A percentile compares a stretch with the other conserved stretches of the same genome.
These are phyloP conservation scores for Triplophysa tibetana DNA, from an alignment of 2,113 vertebrate genomes.

Conservation along the genomic window DNA sequence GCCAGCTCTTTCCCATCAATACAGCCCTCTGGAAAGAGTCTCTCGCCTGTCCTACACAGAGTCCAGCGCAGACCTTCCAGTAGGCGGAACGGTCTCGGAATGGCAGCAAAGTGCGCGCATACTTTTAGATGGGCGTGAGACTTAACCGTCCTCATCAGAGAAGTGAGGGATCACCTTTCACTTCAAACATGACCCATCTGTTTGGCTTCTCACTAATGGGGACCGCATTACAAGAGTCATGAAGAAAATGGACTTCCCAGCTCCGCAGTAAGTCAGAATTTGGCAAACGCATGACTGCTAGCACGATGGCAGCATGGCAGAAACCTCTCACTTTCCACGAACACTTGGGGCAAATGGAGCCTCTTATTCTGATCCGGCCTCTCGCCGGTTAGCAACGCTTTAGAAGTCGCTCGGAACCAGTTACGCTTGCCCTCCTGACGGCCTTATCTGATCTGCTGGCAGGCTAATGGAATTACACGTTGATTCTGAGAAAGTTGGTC, in stretches of 20 bases:
- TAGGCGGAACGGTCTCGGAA: conserved; percentile 40
- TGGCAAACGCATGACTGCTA: background rate
- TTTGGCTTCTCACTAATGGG: conserved; percentile 47
- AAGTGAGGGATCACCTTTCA: conserved; percentile 51
- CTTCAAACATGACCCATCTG: conserved; percentile 53
- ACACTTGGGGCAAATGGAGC: conserved; percentile 56
- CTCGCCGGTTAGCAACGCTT: conserved; percentile 39
- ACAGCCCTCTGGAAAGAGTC: conserved; percentile 41
- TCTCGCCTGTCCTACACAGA: conserved; percentile 7
- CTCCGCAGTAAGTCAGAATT: background rate
- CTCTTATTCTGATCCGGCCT: conserved; percentile 48
- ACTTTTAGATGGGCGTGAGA: conserved; percentile 9
- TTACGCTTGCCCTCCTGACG: conserved; percentile 48
- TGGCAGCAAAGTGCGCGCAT: background rate
- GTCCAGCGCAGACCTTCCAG: conserved; percentile 25
- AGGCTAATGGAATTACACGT: conserved; percentile 50
- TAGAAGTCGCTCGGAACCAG: conserved; percentile 53
- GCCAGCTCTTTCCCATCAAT: conserved; percentile 40
- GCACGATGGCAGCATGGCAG: conserved; percentile 43
- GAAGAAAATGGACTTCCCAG: conserved; percentile 37
- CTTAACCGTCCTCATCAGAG: background rate
- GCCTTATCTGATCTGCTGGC: conserved; percentile 62
- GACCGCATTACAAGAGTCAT: conserved; percentile 44
- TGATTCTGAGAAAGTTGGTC: conserved; percentile 54
- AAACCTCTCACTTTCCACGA: conserved; percentile 50